phyloP scores from a whole-genome alignment of 2,888 invertebrate genomes.

The Spodoptera littoralis region DNA sequence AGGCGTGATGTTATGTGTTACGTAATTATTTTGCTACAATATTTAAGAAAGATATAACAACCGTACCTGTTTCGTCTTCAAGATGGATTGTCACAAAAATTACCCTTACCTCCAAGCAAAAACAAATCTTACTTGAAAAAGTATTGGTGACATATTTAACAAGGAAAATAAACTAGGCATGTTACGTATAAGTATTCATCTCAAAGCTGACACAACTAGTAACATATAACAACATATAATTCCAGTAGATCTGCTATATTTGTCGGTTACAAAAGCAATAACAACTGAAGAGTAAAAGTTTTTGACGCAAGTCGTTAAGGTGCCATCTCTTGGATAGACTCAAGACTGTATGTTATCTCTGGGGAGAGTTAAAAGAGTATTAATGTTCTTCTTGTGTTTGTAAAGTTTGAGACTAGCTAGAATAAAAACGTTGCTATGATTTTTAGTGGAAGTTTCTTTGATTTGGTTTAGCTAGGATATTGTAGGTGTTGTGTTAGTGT shows the following conservation, averaged over 20 bases:
- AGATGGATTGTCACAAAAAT: neutral
- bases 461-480: too few relatives aligned
- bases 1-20: too few relatives aligned
- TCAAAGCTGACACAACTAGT: too few relatives aligned
- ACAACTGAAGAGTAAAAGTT: slow-evolving; percentile 42
- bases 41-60: too few relatives aligned
- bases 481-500: too few relatives aligned
- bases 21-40: too few relatives aligned
- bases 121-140: slow-evolving; percentile 19
- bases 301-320: slow-evolving; percentile 42
- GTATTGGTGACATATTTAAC: too few relatives aligned
- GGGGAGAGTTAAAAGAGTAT: slow-evolving; percentile 12
- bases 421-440: slow-evolving; percentile 12
- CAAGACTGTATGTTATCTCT: slow-evolving; percentile 33
- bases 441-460: too few relatives aligned
- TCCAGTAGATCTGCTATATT: slow-evolving; percentile 29
- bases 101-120: slow-evolving; percentile 9
- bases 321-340: slow-evolving; percentile 38
- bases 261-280: slow-evolving; percentile 39
- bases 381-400: slow-evolving; percentile 44
- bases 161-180: too few relatives aligned
- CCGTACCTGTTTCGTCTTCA: too few relatives aligned
- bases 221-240: too few relatives aligned
- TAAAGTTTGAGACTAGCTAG: slow-evolving; percentile 1
- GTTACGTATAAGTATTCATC: too few relatives aligned